These are phyloP conservation scores for Diabrotica undecimpunctata DNA, from an alignment of 1,140 invertebrate genomes.

Conservation along the genomic window DNA sequence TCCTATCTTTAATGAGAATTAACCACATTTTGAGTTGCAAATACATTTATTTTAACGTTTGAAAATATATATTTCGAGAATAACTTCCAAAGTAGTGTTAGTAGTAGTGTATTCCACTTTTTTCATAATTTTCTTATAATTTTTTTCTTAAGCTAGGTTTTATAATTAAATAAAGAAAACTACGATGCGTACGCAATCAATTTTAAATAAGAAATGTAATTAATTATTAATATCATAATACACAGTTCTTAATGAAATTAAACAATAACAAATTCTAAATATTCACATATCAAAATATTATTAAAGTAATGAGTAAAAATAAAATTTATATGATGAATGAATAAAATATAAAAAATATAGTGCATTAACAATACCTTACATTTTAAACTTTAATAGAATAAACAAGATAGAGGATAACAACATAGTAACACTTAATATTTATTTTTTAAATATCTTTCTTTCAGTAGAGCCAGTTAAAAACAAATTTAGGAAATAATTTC, in stretches of 20 bases:
- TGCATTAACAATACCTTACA: conserved; percentile 37
- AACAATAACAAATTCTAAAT: conserved; percentile 32
- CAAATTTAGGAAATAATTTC: not conserved
- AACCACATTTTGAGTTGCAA: too few relatives aligned
- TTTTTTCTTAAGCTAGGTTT: too few relatives aligned
- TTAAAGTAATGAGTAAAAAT: conserved; percentile 25
- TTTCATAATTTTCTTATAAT: too few relatives aligned
- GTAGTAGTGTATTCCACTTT: too few relatives aligned
- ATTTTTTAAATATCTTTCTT: conserved; percentile 15
- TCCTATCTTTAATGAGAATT: too few relatives aligned
- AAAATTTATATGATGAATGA: conserved; percentile 19
- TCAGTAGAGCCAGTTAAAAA: not conserved
- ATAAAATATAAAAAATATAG: conserved; percentile 24
- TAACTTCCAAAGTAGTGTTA: too few relatives aligned
- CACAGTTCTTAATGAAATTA: conserved; percentile 31
- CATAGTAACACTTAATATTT: conserved; percentile 32
- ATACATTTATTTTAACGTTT: too few relatives aligned
- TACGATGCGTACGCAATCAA: too few relatives aligned
- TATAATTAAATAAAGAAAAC: too few relatives aligned
- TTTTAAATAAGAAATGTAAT: too few relatives aligned
- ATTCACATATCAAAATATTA: conserved; percentile 32
- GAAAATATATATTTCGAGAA: too few relatives aligned
- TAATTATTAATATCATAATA: conserved; percentile 13
- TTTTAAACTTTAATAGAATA: conserved; percentile 43
- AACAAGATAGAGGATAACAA: conserved; percentile 41